Evolutionary conservation across 2,888 invertebrate genomes (phyloP), one percentile per base, ranked within the genome.

Genomic region (Julus scanicus): DNA sequence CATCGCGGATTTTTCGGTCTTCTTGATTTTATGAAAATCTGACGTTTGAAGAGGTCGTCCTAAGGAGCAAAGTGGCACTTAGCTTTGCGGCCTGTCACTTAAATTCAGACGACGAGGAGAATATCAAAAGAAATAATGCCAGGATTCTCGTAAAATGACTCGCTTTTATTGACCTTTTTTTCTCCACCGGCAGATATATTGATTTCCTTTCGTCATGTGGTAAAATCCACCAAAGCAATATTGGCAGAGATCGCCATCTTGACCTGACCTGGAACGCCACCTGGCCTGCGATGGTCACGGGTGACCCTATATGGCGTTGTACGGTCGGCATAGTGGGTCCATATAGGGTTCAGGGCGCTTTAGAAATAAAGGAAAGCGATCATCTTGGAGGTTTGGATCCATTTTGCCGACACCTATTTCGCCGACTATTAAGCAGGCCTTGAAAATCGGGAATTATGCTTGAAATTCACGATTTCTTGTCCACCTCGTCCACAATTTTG

Each of bases 11-110:
- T n/a, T 63, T n/a, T 63, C 63, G 63, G 17, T 17, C 63, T 63
- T 63, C 63, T 63, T 63, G 63, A 63, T 63, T 63, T 63, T 63
- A 63, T 63, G 63, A 63, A 63, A 63, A 63, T 63, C n/a, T 63
- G 63, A 63, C 63, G 63, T 63, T 63, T 63, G n/a, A 17, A 63
- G 63, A 63, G n/a, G 63, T 63, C 63, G 63, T 17, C 63, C 63
- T 63, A 63, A n/a, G 71, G 71, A 20, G 29, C 71, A 20, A 29
- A 71, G 71, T 71, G 71, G 71, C 71, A 71, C 71, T 71, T 71
- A 71, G 71, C 71, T 71, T 29, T 71, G 71, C 71, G 71, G 71
- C 71, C 71, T 71, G 71, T 71, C 71, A 71, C 71, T 71, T 71
- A 71, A 71, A 71, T 71, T 71, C 71, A n/a, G 71, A 71, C 71